Evolutionary conservation across 2,797 vertebrate species (phyloP).

Genomic region (Netta rufina): DNA sequence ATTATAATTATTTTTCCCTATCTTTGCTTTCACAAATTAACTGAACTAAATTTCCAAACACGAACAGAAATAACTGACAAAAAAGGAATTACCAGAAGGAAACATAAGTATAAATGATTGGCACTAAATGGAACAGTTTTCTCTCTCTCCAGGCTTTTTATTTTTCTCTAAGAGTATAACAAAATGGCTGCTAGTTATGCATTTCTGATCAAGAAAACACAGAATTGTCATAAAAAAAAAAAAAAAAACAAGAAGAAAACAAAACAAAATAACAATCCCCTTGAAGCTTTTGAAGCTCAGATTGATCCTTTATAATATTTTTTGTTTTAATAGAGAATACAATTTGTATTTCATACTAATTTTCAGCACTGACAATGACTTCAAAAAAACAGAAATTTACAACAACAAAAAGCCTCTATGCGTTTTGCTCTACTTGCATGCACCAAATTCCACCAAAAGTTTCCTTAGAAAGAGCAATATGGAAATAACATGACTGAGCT

Average conservation of each 20-base stretch:
- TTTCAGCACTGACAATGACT: not conserved
- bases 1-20: not conserved
- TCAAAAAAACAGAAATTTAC: not conserved
- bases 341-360: not conserved
- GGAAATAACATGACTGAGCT: not conserved
- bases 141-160: not conserved
- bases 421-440: not conserved
- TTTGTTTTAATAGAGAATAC: not conserved
- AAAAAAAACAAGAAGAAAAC: not conserved
- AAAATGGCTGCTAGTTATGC: constrained; percentile 28
- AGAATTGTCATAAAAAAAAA: not conserved
- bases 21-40: not conserved
- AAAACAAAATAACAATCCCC: not conserved
- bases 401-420: fast-evolving
- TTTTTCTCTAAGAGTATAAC: not conserved
- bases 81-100: not conserved
- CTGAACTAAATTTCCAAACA: not conserved
- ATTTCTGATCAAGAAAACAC: constrained; percentile 13
- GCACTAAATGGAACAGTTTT: not conserved
- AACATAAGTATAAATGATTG: not conserved
- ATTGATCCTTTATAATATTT: not conserved
- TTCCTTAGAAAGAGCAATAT: not conserved
- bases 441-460: not conserved
- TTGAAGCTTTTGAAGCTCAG: not conserved
- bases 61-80: not conserved